Evolutionary conservation across 2,888 invertebrate species (phyloP).

Genomic region (Linyphia triangularis): DNA sequence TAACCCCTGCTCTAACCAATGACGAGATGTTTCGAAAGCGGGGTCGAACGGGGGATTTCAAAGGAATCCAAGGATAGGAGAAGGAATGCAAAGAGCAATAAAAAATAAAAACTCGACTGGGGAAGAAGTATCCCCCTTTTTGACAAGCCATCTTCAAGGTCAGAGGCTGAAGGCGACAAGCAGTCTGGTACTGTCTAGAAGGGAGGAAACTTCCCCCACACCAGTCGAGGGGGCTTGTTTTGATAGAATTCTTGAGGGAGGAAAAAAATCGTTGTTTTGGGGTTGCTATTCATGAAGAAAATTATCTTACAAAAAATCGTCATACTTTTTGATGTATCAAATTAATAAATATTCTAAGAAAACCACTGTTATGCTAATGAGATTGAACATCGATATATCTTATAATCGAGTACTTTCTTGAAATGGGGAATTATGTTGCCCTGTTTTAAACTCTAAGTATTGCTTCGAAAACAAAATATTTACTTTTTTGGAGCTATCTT

Average conservation of each 20-base stretch:
- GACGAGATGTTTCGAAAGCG: background rate
- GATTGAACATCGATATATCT: too few species aligned
- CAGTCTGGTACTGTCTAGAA: constrained; percentile 62
- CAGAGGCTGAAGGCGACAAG: constrained; percentile 40
- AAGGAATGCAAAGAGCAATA: constrained; percentile 36
- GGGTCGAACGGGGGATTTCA: constrained; percentile 19
- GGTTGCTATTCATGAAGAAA: too few species aligned
- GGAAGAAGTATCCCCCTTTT: constrained; percentile 30
- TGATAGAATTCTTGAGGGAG: background rate
- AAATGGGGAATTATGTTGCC: too few species aligned
- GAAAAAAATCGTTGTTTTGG: background rate
- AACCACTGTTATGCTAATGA: too few species aligned
- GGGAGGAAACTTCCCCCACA: too few species aligned
- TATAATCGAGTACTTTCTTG: too few species aligned
- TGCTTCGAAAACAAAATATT: too few species aligned
- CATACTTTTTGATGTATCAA: too few species aligned
- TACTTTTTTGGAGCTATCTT: too few species aligned
- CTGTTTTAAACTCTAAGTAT: too few species aligned
- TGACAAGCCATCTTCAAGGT: constrained; percentile 33
- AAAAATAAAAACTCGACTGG: background rate
- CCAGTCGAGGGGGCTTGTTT: background rate
- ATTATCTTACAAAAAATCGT: too few species aligned
- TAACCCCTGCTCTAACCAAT: background rate
- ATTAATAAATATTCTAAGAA: too few species aligned
- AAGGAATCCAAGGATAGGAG: constrained; percentile 31